Base-by-base conservation (phyloP, 2,113 vertebrate species). In the Sinocyclocheilus anshuiensis region DNA sequence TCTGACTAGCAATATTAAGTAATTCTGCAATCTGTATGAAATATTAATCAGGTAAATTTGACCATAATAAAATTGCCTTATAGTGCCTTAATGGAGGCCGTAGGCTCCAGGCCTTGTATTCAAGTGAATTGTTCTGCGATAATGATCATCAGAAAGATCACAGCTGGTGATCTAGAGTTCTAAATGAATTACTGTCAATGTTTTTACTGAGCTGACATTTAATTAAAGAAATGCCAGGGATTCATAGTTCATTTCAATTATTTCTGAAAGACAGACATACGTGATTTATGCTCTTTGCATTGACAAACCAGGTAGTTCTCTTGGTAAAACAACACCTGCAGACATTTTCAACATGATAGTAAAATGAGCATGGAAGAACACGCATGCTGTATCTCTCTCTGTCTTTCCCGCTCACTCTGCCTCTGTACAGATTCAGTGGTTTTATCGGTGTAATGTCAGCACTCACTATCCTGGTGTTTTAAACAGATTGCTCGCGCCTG, bases 271-370 rank as follows among this genome's bases (percentile, higher is more conserved):
- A 55, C 80, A 78, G 89, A 89, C 84, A 89, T 42, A 59, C 67
- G 83, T 90, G 86, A 92, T 89, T 90, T 85, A 90, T 85, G 90
- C 83, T 50, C 78, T 88, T 67, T 86, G 87, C 79, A 61, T 89
- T 89, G 79, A 59, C 50, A 20, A 50, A 33, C 71, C 81, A 82
- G 79, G 88, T 79, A 85, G 81, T 22, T 11, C 6, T 18, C 20
- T 48, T 81, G 33, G 80, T 65, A 84, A 86, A 65, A 86, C 75
- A 86, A 75, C 81, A 76, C 84, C 29, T 55, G 84, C 84, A 57
- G 80, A 88, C 75, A 83, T 83, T 65, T 74, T 86, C 69, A n/a
- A 61, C 39, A 12, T 29, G 69, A 77, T 72, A 72, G 39, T 16
- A 48, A 53, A 77, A 71, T 71, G 77, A 86, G 63, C 7, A 72